These are phyloP conservation scores for Chrysolina americana DNA, from an alignment of 2,888 invertebrate genomes.

Conservation along the genomic window DNA sequence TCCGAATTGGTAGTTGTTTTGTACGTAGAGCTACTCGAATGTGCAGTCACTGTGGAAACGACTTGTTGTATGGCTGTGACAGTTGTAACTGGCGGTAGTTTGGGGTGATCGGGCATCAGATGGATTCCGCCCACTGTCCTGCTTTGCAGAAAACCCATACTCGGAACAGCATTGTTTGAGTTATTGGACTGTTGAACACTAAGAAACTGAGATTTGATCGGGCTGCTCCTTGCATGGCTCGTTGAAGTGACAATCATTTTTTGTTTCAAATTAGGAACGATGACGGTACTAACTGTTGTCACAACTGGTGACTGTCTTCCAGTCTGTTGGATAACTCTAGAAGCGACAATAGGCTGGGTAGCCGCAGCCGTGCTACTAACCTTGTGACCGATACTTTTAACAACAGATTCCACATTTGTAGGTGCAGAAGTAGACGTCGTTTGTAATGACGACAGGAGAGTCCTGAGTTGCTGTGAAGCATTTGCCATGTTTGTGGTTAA, in stretches of 20 bases:
- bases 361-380: constrained; percentile 60
- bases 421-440: constrained; percentile 73
- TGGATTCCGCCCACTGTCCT: constrained; percentile 58
- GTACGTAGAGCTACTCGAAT: constrained; percentile 40
- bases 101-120: constrained; percentile 63
- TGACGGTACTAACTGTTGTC: constrained; percentile 60
- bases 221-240: constrained; percentile 45
- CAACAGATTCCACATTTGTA: constrained; percentile 69
- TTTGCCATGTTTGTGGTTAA: constrained; percentile 81
- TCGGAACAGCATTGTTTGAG: constrained; percentile 40
- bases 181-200: constrained; percentile 32
- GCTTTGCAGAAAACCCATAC: constrained; percentile 55
- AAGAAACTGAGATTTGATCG: constrained; percentile 37
- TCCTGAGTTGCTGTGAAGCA: constrained; percentile 79
- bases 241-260: constrained; percentile 54
- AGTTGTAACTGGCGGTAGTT: constrained; percentile 58
- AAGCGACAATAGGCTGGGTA: constrained; percentile 57
- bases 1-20: constrained; percentile 45
- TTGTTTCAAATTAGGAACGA: constrained; percentile 63
- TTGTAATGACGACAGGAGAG: constrained; percentile 78
- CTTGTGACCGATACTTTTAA: constrained; percentile 65
- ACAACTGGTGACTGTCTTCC: constrained; percentile 56
- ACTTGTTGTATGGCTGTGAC: constrained; percentile 48
- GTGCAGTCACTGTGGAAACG: constrained; percentile 35
- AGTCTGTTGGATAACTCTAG: constrained; percentile 62